Evolutionary conservation across 2,797 vertebrate species (phyloP).

Genomic region (Myotis planiceps): DNA sequence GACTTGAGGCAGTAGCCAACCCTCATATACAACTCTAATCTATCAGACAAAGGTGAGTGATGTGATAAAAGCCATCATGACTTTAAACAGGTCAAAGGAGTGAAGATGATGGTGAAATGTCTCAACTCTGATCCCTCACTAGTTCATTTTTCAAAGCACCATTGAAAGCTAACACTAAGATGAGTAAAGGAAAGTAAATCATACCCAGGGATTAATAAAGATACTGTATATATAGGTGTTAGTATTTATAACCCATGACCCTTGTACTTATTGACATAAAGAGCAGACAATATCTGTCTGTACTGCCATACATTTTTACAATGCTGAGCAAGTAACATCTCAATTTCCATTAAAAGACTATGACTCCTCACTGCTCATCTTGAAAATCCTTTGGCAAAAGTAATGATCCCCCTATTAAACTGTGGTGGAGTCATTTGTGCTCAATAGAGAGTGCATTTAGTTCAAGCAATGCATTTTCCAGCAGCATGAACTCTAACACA

Average conservation of each 20-base stretch:
- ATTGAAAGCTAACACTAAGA: slow-evolving; percentile 8
- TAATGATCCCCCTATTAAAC: slow-evolving; percentile 60
- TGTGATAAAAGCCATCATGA: not conserved
- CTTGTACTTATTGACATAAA: slow-evolving; percentile 22
- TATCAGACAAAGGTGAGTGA: not conserved
- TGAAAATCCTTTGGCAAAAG: slow-evolving; percentile 67
- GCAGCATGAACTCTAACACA: not conserved
- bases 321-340: slow-evolving; percentile 18
- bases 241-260: not conserved
- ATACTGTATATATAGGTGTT: not conserved
- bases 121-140: not conserved
- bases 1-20: not conserved
- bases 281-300: not conserved
- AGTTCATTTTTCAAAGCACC: not conserved
- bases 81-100: not conserved
- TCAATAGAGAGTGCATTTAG: slow-evolving; percentile 52
- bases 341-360: slow-evolving; percentile 17
- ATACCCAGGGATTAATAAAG: not conserved
- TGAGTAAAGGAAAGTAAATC: not conserved
- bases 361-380: slow-evolving; percentile 38
- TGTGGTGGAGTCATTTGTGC: slow-evolving; percentile 47
- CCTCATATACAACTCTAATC: not conserved
- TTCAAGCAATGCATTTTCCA: slow-evolving; percentile 63
- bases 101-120: not conserved
- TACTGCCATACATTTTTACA: not conserved